Evolutionary conservation across 2,113 vertebrate genomes (phyloP).

Genomic region (Hepsetus odoe): DNA sequence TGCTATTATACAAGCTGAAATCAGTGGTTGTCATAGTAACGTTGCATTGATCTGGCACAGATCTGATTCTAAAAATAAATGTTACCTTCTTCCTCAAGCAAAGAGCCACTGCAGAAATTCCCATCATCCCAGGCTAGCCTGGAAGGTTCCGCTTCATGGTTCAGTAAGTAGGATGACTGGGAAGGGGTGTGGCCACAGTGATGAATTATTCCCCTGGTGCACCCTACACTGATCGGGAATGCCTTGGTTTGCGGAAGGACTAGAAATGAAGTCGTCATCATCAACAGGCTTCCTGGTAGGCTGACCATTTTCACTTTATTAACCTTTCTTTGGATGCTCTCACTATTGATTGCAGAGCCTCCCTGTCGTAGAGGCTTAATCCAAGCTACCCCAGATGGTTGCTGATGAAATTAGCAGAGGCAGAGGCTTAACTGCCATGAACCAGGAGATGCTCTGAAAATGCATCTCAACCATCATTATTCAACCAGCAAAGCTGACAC

Average conservation of each 20-base stretch:
- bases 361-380: not conserved
- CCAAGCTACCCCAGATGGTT: not conserved
- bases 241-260: constrained; percentile 2
- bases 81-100: not conserved
- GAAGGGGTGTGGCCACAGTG: constrained; percentile 11
- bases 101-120: not conserved
- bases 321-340: not conserved
- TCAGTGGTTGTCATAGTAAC: constrained; percentile 41
- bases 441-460: constrained; percentile 11
- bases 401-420: not conserved
- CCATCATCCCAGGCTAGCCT: not conserved
- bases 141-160: not conserved
- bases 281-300: not conserved
- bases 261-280: not conserved
- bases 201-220: not conserved
- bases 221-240: not conserved
- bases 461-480: constrained; percentile 25
- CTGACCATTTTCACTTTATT: not conserved
- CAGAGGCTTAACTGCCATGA: not conserved
- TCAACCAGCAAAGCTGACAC: constrained; percentile 4
- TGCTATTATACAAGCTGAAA: not conserved
- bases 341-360: constrained; percentile 2
- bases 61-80: constrained; percentile 13
- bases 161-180: not conserved
- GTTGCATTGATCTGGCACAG: not conserved